These are phyloP conservation scores for Neopipo cinnamomea DNA, from an alignment of 2,113 vertebrate genomes.

Conservation along the genomic window DNA sequence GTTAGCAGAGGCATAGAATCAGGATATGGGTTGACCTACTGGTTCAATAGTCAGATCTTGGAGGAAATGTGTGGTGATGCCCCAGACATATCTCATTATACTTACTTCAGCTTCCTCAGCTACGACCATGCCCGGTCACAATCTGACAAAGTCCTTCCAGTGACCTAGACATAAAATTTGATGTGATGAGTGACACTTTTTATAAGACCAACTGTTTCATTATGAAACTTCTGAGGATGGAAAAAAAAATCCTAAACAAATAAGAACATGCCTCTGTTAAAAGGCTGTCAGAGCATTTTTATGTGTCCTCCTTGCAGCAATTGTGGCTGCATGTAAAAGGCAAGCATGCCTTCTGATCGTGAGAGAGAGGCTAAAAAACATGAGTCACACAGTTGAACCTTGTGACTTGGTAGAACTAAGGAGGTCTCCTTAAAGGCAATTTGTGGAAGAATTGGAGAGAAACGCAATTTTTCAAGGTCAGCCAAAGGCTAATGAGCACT, in stretches of 20 bases:
- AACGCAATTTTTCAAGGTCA: slow-evolving; percentile 56
- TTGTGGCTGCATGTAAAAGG: slow-evolving; percentile 18
- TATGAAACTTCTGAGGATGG: slow-evolving; percentile 39
- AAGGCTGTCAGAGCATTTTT: background rate
- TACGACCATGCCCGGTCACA: accelerated
- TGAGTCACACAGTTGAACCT: slow-evolving; percentile 49
- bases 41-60: background rate
- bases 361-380: slow-evolving; percentile 52
- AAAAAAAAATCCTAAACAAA: slow-evolving; percentile 19
- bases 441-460: slow-evolving; percentile 58
- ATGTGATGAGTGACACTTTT: slow-evolving; percentile 20
- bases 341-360: slow-evolving; percentile 44
- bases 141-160: slow-evolving; percentile 12
- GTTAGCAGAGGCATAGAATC: background rate
- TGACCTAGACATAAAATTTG: slow-evolving; percentile 28
- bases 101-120: background rate
- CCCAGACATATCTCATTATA: background rate
- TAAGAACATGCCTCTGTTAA: slow-evolving; percentile 17
- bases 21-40: background rate
- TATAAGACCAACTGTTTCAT: slow-evolving; percentile 27
- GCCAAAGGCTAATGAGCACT: slow-evolving; percentile 68
- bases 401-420: slow-evolving; percentile 56
- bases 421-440: slow-evolving; percentile 62
- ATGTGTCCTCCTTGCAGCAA: slow-evolving; percentile 24
- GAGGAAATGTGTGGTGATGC: background rate